These are phyloP conservation scores for Cololabis saira DNA, from an alignment of 2,113 vertebrate species.

Conservation along the genomic window DNA sequence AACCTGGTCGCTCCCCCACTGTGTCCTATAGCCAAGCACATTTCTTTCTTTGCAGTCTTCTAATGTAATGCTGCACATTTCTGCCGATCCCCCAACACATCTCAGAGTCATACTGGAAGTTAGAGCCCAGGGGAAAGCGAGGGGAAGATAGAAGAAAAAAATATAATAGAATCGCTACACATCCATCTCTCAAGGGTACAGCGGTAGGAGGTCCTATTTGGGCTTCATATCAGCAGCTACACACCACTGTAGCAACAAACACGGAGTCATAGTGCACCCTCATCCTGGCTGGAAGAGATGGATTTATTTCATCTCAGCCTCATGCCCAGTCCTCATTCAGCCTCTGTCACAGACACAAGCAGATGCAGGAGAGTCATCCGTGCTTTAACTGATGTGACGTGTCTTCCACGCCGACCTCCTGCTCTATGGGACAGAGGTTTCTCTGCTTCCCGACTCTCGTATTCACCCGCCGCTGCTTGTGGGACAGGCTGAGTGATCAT, in stretches of 20 bases:
- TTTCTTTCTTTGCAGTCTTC: slow-evolving; percentile 39
- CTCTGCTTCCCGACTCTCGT: neutral
- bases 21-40: slow-evolving; percentile 38
- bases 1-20: slow-evolving; percentile 67
- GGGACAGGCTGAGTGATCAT: slow-evolving; percentile 9
- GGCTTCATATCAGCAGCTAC: slow-evolving; percentile 62
- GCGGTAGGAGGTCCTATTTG: slow-evolving; percentile 72
- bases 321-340: slow-evolving; percentile 57
- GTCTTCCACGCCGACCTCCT: slow-evolving; percentile 37
- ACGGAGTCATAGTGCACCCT: slow-evolving; percentile 58
- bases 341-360: slow-evolving; percentile 21
- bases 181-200: slow-evolving; percentile 73
- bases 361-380: slow-evolving; percentile 28
- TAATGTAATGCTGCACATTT: slow-evolving; percentile 49
- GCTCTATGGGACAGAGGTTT: slow-evolving; percentile 7
- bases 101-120: slow-evolving; percentile 65
- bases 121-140: slow-evolving; percentile 51
- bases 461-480: neutral
- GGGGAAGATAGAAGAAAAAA: slow-evolving; percentile 43
- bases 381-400: slow-evolving; percentile 20
- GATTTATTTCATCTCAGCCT: slow-evolving; percentile 72
- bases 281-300: slow-evolving; percentile 70
- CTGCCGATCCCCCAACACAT: slow-evolving; percentile 24
- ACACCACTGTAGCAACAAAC: slow-evolving; percentile 51
- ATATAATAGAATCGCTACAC: slow-evolving; percentile 70